Evolutionary conservation across 2,888 invertebrate genomes (phyloP).

Genomic region (Limenitis camilla): DNA sequence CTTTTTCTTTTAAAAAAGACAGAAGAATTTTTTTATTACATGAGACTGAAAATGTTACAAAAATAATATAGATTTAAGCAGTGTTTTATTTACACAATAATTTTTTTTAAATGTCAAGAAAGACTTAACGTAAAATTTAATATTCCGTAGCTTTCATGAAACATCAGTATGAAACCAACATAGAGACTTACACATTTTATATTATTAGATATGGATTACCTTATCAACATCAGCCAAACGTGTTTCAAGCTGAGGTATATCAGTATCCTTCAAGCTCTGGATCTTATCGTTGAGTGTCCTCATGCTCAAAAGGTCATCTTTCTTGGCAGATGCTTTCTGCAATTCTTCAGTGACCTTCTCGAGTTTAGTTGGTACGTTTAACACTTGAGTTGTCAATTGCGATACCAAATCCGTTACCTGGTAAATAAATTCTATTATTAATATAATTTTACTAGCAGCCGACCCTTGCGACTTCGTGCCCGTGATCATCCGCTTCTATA

Average conservation of each 20-base stretch:
- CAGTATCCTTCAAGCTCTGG: slow-evolving; percentile 72
- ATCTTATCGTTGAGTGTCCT: slow-evolving; percentile 81
- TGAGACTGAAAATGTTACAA: too few relatives aligned
- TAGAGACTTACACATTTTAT: neutral
- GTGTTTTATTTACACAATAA: too few relatives aligned
- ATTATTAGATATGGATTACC: slow-evolving; percentile 29
- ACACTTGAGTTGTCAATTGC: slow-evolving; percentile 79
- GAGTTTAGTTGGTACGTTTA: slow-evolving; percentile 79
- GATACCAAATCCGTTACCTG: slow-evolving; percentile 74
- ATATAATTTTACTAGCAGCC: neutral
- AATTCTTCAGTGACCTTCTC: slow-evolving; percentile 76
- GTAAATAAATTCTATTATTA: slow-evolving; percentile 15
- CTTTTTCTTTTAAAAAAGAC: too few relatives aligned
- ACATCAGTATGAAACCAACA: too few relatives aligned
- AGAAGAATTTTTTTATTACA: too few relatives aligned
- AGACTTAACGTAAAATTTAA: too few relatives aligned
- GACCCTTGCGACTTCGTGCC: too few relatives aligned
- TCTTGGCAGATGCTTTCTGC: slow-evolving; percentile 77
- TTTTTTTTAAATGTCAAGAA: too few relatives aligned
- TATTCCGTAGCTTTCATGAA: too few relatives aligned
- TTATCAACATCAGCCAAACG: slow-evolving; percentile 67
- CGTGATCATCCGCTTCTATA: too few relatives aligned
- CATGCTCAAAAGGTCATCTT: slow-evolving; percentile 80
- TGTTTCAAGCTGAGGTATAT: slow-evolving; percentile 77
- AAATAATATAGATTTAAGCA: too few relatives aligned